Evolutionary conservation across 2,113 vertebrate genomes (phyloP).

Genomic region (Pongo abelii): DNA sequence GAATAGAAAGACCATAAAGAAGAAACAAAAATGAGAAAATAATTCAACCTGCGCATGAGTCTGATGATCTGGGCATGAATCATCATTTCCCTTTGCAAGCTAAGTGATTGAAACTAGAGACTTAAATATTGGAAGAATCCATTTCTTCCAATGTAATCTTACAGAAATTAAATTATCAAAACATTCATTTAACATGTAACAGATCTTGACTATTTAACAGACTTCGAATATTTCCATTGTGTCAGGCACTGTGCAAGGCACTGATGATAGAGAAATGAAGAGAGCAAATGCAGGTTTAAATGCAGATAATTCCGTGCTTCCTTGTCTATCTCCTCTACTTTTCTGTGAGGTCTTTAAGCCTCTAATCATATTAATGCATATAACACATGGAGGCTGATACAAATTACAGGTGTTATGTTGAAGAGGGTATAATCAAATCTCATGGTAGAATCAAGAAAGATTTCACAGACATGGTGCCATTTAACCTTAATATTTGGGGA

Average conservation of each 20-base stretch:
- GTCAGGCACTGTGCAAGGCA: not conserved
- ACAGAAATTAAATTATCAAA: not conserved
- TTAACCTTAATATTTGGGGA: not conserved
- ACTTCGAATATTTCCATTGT: not conserved
- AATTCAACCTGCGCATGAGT: not conserved
- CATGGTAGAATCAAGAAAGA: not conserved
- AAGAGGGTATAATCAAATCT: not conserved
- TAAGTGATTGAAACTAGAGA: not conserved
- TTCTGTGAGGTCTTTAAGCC: too few relatives aligned
- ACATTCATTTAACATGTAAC: not conserved
- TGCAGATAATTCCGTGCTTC: not conserved
- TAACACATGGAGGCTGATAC: not conserved
- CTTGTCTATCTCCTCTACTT: too few relatives aligned
- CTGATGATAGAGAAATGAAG: not conserved
- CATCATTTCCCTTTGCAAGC: not conserved
- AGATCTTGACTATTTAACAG: not conserved
- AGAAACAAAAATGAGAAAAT: not conserved
- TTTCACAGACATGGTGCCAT: not conserved
- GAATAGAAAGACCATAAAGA: not conserved
- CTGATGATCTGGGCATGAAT: not conserved
- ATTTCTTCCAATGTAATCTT: not conserved
- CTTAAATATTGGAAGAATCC: not conserved
- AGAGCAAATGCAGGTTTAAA: not conserved
- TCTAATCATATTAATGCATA: not conserved
- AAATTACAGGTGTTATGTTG: not conserved